These are phyloP conservation scores for Sebastes iracundus DNA, from an alignment of 2,797 vertebrate genomes.

Conservation along the genomic window DNA sequence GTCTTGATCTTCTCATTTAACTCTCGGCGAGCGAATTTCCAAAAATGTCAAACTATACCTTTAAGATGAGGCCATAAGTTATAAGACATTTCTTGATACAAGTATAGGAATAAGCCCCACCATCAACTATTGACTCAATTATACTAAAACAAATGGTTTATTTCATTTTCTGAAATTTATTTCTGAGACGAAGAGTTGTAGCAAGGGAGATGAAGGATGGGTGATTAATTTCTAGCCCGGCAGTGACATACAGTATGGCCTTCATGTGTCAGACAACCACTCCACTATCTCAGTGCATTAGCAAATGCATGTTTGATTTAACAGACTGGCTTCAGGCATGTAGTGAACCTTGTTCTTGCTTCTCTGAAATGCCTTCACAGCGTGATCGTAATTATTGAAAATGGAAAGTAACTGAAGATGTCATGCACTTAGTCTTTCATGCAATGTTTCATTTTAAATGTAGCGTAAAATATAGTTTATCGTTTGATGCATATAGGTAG, in stretches of 20 bases:
- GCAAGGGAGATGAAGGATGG: not conserved
- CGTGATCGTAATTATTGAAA: not conserved
- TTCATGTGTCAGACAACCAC: not conserved
- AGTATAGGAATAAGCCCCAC: not conserved
- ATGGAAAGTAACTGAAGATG: not conserved
- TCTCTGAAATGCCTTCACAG: conserved; percentile 8
- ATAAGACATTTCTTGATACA: too few relatives aligned
- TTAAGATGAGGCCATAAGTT: not conserved
- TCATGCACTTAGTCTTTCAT: not conserved
- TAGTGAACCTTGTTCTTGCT: not conserved
- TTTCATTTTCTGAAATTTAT: not conserved
- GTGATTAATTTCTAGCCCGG: not conserved
- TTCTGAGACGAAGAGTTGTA: not conserved
- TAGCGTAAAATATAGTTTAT: not conserved
- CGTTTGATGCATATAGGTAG: conserved; percentile 1
- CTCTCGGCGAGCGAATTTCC: not conserved
- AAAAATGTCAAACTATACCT: not conserved
- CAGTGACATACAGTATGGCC: not conserved
- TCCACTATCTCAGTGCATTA: not conserved
- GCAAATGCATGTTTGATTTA: not conserved
- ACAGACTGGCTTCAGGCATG: not conserved
- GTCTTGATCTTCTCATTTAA: not conserved
- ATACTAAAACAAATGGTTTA: not conserved
- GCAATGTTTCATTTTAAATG: conserved; percentile 8
- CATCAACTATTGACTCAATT: not conserved